These are phyloP conservation scores for Temnopleurus reevesii DNA, from an alignment of 53 echinoderm and acorn worm species.

Conservation along the genomic window DNA sequence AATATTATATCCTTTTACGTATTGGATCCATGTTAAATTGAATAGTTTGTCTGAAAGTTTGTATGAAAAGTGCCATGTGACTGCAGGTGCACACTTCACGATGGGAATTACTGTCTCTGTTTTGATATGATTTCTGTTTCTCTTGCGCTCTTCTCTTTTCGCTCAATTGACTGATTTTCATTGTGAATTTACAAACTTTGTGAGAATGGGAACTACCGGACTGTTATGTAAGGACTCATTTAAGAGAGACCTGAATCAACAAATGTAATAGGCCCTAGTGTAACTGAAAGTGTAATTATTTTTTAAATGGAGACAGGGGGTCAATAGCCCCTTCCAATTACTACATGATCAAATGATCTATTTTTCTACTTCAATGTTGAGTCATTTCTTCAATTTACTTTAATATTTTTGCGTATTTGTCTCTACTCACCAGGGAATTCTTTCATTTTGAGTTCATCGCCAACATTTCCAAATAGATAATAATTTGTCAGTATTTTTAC, in stretches of 20 bases:
- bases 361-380: too few species aligned
- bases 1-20: background rate
- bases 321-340: too few species aligned
- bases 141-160: background rate
- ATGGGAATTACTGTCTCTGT: slow-evolving; percentile 1
- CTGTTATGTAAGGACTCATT: slow-evolving; percentile 7
- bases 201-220: background rate
- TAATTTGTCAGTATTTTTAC: too few species aligned
- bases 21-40: background rate
- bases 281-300: too few species aligned
- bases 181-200: background rate
- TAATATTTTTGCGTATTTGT: too few species aligned
- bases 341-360: too few species aligned
- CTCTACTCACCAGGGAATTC: too few species aligned
- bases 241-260: background rate
- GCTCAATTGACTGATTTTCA: background rate
- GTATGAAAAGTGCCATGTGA: background rate
- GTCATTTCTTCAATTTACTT: too few species aligned
- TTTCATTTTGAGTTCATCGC: too few species aligned
- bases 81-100: background rate
- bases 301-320: too few species aligned
- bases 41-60: background rate
- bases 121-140: background rate
- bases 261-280: background rate
- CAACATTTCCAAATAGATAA: too few species aligned